phyloP scores from a whole-genome alignment of 2,797 vertebrate genomes.

The Malacoraja senta region DNA sequence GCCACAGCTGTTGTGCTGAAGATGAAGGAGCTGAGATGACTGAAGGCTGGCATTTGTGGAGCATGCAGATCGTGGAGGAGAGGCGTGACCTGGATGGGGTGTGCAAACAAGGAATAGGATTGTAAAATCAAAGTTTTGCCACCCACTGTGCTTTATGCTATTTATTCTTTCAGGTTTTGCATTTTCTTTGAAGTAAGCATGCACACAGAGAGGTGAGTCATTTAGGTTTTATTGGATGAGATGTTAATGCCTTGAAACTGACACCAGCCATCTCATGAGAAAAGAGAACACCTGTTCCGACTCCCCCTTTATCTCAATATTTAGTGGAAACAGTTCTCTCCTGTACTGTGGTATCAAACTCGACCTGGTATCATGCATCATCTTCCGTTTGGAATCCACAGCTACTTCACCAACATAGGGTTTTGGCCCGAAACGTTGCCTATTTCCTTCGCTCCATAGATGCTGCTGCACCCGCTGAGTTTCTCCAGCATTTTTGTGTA shows the following conservation, averaged over 20 bases:
- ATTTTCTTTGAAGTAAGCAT: not conserved
- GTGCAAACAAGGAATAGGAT: not conserved
- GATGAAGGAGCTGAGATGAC: not conserved
- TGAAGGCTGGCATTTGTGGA: not conserved
- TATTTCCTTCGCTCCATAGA: too few species aligned
- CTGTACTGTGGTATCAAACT: not conserved
- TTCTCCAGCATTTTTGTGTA: too few species aligned
- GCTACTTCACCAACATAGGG: not conserved
- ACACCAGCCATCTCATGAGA: not conserved
- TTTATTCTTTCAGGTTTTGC: not conserved
- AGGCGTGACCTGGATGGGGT: not conserved
- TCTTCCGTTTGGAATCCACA: not conserved
- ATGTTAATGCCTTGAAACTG: not conserved
- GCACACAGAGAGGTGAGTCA: not conserved
- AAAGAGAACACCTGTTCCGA: not conserved
- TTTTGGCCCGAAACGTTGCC: too few species aligned
- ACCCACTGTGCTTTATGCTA: not conserved
- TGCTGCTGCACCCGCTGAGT: too few species aligned
- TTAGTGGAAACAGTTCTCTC: not conserved
- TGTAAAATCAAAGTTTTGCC: not conserved
- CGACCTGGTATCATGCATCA: not conserved
- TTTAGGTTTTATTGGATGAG: not conserved
- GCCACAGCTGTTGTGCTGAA: not conserved
- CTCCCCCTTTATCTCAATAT: not conserved
- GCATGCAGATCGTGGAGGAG: not conserved